Percentiles rank a stretch among this genome's conserved stretches.
These are phyloP conservation scores for Syrmaticus mikado DNA, from an alignment of 2,113 vertebrate species.

Conservation along the genomic window DNA sequence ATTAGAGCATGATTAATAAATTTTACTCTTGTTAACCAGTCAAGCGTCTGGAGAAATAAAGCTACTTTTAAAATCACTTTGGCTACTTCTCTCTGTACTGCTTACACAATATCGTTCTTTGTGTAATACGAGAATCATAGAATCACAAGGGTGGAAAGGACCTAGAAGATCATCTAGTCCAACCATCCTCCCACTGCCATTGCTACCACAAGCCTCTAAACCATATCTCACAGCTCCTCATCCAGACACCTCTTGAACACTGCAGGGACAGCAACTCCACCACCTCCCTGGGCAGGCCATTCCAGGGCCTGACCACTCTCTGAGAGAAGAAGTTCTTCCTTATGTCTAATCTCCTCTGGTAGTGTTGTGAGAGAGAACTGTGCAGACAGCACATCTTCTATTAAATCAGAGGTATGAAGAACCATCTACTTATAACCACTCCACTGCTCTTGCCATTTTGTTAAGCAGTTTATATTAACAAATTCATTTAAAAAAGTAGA, in stretches of 20 bases:
- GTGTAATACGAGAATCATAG: not conserved
- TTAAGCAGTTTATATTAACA: not conserved
- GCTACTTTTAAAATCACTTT: conserved; percentile 79
- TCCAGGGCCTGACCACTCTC: too few species aligned
- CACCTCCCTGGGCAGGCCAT: too few species aligned
- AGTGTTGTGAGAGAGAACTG: too few species aligned
- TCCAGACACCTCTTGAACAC: too few species aligned
- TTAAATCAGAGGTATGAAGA: not conserved
- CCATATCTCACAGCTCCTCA: too few species aligned
- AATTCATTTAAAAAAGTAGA: not conserved
- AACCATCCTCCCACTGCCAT: too few species aligned
- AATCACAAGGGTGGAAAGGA: too few species aligned
- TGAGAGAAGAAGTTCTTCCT: too few species aligned
- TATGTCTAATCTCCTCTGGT: too few species aligned
- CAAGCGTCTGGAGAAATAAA: conserved; percentile 88
- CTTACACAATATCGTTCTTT: not conserved
- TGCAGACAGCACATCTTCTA: too few species aligned
- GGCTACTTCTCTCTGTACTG: not conserved
- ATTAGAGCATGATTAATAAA: conserved; percentile 81
- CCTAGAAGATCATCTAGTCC: too few species aligned
- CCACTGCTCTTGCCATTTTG: not conserved
- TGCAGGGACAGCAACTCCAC: too few species aligned
- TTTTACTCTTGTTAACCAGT: conserved; percentile 81
- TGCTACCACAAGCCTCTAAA: not conserved
- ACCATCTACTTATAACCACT: not conserved